Evolutionary conservation across 2,113 vertebrate species (phyloP).

Genomic region (Colistium nudipinnis): DNA sequence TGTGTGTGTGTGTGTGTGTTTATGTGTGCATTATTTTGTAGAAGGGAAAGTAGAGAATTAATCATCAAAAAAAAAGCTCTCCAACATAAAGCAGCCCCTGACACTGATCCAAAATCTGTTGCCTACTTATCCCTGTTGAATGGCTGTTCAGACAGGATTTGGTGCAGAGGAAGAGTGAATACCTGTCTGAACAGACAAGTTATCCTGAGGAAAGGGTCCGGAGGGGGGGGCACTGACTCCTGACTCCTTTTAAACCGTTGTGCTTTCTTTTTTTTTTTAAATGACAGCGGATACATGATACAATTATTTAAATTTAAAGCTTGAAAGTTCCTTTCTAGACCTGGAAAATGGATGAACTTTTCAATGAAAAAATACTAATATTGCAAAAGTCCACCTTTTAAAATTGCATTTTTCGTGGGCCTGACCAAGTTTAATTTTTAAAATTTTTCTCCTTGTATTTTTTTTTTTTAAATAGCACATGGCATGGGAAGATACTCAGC

Average conservation of each 20-base stretch:
- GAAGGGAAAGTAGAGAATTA: slow-evolving; percentile 66
- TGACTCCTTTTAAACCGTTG: too few relatives aligned
- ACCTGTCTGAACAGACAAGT: slow-evolving; percentile 17
- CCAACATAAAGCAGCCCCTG: slow-evolving; percentile 43
- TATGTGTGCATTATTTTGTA: slow-evolving; percentile 22
- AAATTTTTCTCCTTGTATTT: not conserved
- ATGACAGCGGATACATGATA: too few relatives aligned
- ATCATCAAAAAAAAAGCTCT: slow-evolving; percentile 41
- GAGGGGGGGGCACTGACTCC: too few relatives aligned
- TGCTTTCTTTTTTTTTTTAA: too few relatives aligned
- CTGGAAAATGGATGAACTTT: too few relatives aligned
- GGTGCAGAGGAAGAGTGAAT: slow-evolving; percentile 55
- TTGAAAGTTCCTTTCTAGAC: too few relatives aligned
- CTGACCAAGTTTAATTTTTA: too few relatives aligned
- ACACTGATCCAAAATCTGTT: slow-evolving; percentile 67
- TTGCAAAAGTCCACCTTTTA: not conserved
- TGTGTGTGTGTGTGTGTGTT: slow-evolving; percentile 24
- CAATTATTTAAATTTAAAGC: too few relatives aligned
- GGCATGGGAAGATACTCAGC: too few relatives aligned
- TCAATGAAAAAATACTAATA: not conserved
- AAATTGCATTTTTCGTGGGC: too few relatives aligned
- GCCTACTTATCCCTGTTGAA: slow-evolving; percentile 62
- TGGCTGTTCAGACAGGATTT: slow-evolving; percentile 54
- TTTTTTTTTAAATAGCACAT: too few relatives aligned
- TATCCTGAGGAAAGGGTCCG: not conserved